These are phyloP conservation scores for Tetranychus truncatus DNA, from an alignment of 2,888 invertebrate species.

Conservation along the genomic window DNA sequence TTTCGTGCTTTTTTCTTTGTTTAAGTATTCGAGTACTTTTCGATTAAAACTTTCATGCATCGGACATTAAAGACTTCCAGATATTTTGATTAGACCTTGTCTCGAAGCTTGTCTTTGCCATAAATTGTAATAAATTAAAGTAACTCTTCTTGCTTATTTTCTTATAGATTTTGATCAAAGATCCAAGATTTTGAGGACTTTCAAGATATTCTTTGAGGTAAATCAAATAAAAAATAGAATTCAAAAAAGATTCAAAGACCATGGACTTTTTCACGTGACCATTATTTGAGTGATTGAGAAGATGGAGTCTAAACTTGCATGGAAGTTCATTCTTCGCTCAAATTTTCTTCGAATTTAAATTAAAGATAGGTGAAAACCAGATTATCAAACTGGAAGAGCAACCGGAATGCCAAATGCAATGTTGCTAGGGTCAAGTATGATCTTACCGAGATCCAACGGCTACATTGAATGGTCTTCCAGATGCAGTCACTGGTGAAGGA, in stretches of 20 bases:
- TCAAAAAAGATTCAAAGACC: neutral
- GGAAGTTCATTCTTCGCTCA: neutral
- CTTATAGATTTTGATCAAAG: neutral
- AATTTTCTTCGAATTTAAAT: neutral
- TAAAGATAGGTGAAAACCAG: neutral
- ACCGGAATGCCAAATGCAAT: neutral
- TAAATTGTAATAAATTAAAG: neutral
- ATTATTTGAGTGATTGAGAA: neutral
- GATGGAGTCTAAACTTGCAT: neutral
- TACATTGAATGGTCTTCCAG: neutral
- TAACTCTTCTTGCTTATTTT: neutral
- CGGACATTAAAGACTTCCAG: neutral
- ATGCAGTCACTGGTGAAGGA: neutral
- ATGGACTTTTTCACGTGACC: slow-evolving; percentile 5
- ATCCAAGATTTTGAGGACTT: no score
- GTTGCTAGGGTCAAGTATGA: neutral
- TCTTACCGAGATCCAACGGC: slow-evolving; percentile 3
- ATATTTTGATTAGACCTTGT: neutral
- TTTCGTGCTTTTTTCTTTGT: neutral
- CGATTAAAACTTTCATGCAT: neutral
- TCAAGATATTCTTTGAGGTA: no score
- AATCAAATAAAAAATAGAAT: neutral
- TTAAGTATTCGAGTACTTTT: neutral
- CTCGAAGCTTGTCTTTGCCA: neutral
- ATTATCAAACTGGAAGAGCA: neutral